Base-by-base conservation (phyloP, 1,140 invertebrate species). In the Pachyrhynchus sulphureomaculatus region DNA sequence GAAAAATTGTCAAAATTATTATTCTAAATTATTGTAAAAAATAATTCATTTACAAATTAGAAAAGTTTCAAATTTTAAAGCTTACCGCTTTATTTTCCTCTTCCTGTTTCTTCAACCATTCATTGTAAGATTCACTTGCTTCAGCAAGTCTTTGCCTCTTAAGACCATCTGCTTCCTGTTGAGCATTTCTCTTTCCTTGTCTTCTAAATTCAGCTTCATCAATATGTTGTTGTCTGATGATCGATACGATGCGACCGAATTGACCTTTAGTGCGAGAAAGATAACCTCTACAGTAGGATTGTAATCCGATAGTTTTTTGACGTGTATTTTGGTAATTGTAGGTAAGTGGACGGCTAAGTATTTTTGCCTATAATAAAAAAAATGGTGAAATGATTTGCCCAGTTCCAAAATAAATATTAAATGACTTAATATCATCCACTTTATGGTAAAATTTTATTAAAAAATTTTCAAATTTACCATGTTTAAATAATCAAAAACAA, bases 241-340 rank as follows among this genome's bases (percentile, higher is more conserved):
- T 82, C 70, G 86, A 83, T 44, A 71, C 69, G 24, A 79, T 68
- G 60, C 72, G 71, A 5, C 71, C 72, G 12, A 75, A 64, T 37
- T 71, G 72, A 53, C 70, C 77, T 47, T 76, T 65, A 24, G 75
- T 76, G 47, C 92, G 81, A 0, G 87, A 80, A 39, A 94, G 72
- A 69, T 86, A 88, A 1, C 92, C 93, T 54, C 86, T 85, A 70
- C 86, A 87, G 18, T 79, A 70, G 6, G 90, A 85, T 86, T 95
- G 86, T 9, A 90, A 74, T 63, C 77, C 77, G 10, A 77, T 84
- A 51, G 94, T 86, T 66, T 86, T 84, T 34, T 80, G 83, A 49
- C 89, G 82, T 13, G 92, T 78, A 66, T 85, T 84, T 34, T 84
- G 82, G 76, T 92, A 97, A 17, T 86, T 81, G 65, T 84, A 82